Base-by-base conservation (phyloP, 2,888 invertebrate genomes). In the Apodemia zela region DNA sequence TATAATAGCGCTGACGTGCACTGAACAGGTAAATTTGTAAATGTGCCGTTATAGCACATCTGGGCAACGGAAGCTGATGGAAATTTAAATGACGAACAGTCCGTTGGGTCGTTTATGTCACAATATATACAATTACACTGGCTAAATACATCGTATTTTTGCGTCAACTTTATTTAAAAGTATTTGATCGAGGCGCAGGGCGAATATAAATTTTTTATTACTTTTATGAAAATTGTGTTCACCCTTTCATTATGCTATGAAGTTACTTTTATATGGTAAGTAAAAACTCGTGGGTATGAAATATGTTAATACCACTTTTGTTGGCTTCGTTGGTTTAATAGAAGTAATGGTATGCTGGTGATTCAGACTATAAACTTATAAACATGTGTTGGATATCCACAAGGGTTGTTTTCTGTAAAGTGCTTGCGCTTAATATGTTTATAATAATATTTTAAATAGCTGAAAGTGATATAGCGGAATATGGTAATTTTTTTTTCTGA, bases 1-100 rank as follows among this genome's bases (percentile, higher is more conserved):
- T 29, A 57, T 57, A 57, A 57, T 57, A 62, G 58, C 18, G 47
- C 35, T 58, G 59, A 62, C 63, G 29, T 42, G 62, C 62, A 58
- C 38, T 62, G 51, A 58, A 61, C 60, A 62, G 67, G 65, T 62
- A 61, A 64, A 66, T 63, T 64, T 35, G 59, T 59, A 64, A 66
- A 64, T 66, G 62, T 62, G 45, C 61, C 65, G 58, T 45, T 45
- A 59, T 49, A 59, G 59, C 67, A 49, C 66, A 66, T 58, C 51
- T 63, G 63, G 59, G 59, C 42, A 35, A 60, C 63, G 65, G 65
- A 62, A 62, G 62, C 66, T 58, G 63, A 59, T 64, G 69, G 63
- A 64, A 65, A 66, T 63, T 68, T 66, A 66, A 68, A 68, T 68
- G 68, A 68, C 66, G 66, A 49, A 65, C 66, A 54, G 61, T 54